Evolutionary conservation across 1,140 invertebrate species (phyloP).

Genomic region (Drosophila subpulchrella): DNA sequence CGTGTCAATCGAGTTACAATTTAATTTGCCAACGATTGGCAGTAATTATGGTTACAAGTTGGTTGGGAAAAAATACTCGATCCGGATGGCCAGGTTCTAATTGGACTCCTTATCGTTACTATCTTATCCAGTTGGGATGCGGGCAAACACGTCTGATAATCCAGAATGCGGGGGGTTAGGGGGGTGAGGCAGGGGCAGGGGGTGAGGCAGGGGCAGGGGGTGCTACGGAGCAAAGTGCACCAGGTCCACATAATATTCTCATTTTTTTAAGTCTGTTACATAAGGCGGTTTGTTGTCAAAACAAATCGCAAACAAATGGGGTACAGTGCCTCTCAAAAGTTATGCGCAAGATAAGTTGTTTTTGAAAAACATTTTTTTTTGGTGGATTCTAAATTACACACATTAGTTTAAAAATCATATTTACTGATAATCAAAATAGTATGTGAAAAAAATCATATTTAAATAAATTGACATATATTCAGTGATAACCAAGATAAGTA

Average conservation of each 20-base stretch:
- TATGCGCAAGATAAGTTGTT: neutral
- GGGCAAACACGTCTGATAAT: conserved; percentile 4
- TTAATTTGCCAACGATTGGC: conserved; percentile 9
- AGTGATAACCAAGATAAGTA: too few relatives aligned
- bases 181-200: neutral
- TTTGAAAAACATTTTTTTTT: too few relatives aligned
- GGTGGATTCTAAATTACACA: too few relatives aligned
- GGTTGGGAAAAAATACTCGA: neutral
- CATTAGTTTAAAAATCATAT: too few relatives aligned
- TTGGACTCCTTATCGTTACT: conserved; percentile 16
- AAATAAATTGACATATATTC: too few relatives aligned
- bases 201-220: neutral
- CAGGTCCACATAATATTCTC: conserved; percentile 5
- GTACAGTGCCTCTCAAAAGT: conserved; percentile 4
- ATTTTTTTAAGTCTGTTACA: conserved; percentile 20
- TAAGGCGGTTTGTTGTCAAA: conserved; percentile 33
- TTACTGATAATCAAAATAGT: too few relatives aligned
- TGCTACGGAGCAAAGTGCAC: conserved; percentile 21
- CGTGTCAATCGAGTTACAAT: conserved; percentile 42
- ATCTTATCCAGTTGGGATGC: conserved; percentile 40
- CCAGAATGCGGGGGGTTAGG: neutral
- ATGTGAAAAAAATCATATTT: too few relatives aligned
- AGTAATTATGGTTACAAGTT: neutral
- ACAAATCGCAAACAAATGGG: conserved; percentile 23
- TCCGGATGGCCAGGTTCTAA: neutral